Evolutionary conservation across 1,140 invertebrate species (phyloP), one percentile per base, ranked within the genome.

Genomic region (Tachypleus tridentatus): DNA sequence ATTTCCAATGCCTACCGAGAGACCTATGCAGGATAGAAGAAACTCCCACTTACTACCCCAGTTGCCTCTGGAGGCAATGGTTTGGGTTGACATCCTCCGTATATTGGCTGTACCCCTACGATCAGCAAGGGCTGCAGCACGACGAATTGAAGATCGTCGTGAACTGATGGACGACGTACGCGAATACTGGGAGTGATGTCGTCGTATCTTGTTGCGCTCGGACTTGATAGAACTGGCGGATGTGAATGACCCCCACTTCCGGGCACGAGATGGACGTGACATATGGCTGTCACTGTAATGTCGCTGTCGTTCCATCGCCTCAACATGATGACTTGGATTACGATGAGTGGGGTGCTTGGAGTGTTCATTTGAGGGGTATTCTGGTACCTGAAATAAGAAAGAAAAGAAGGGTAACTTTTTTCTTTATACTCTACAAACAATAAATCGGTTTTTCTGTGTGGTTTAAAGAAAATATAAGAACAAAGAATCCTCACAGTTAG

Each of bases 1-100:
- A 64, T 78, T 77, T 54, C 76, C 76, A 51, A 77, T 74, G 4
- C 77, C 77, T 4, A 78, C 76, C 47, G 76, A 78, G 29, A 76
- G 70, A 11, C 77, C 77, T 11, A 78, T 68, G 62, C 75, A 74
- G 7, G 77, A 76, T 3, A 78, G 66, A 5, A 78, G 65, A 64
- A 78, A 78, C 67, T 77, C 77, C 64, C 74, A 74, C 61, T 73
- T 71, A 57, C 70, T 72, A 3, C 74, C 75, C 77, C 77, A 79
- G 54, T 74, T 72, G 6, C 74, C 76, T 60, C 72, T 64, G 5
- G 68, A 64, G 49, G 60, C 63, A 8, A 69, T 66, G 49, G 11
- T 67, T n/a, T 62, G 58, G 11, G 63, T 66, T 49, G 66, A 68
- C 29, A 61, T 50, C 61, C 61, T 65, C 11, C 69, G 60, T 48